Conservation (phyloP, 2,797 vertebrate genomes). For the Eremophila alpestris region DNA sequence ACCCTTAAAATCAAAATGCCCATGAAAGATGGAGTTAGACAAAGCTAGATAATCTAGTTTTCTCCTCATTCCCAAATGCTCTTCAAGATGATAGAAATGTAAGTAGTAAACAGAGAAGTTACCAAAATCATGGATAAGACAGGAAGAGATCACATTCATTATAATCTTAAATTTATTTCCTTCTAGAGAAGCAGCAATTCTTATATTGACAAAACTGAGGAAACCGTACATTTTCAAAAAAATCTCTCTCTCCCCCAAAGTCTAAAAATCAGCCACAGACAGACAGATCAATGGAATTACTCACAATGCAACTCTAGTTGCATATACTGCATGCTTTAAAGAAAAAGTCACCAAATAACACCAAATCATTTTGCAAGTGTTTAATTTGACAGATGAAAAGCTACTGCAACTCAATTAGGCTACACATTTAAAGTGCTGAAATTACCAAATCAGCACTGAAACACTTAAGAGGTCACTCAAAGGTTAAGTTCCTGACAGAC, state of each 20-base stretch:
- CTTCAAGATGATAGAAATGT: neutral
- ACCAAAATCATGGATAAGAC: neutral
- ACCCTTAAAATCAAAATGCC: fast-evolving
- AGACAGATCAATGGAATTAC: neutral
- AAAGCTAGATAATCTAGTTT: neutral
- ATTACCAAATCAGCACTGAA: neutral
- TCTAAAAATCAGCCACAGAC: neutral
- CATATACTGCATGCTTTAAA: neutral
- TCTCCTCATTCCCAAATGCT: fast-evolving
- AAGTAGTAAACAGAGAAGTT: neutral
- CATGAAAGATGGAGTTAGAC: neutral
- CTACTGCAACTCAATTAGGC: neutral
- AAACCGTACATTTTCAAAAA: neutral
- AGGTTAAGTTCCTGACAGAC: neutral
- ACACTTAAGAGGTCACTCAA: neutral
- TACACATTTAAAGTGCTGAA: neutral
- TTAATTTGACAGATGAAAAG: neutral
- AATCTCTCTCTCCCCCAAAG: neutral
- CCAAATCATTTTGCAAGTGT: neutral
- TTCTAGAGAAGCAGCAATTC: neutral
- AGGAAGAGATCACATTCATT: neutral
- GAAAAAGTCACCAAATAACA: neutral
- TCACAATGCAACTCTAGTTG: neutral
- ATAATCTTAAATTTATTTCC: neutral
- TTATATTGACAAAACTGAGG: neutral